Evolutionary conservation across 2,797 vertebrate species (phyloP).

Genomic region (Scolopax rusticola): DNA sequence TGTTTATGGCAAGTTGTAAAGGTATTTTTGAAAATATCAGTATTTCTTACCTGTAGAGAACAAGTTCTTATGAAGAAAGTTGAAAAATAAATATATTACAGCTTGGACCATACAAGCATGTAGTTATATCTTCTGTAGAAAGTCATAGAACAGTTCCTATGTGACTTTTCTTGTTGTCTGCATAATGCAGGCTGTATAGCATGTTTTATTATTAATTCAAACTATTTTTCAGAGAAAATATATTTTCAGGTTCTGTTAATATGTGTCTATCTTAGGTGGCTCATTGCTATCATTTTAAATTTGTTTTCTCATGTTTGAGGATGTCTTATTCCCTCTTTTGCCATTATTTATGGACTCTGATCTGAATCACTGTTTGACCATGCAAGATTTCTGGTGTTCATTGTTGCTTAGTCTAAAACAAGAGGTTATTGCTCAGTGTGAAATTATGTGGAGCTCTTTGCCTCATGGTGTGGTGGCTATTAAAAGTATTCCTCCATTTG

Average conservation of each 20-base stretch:
- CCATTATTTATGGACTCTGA: not conserved
- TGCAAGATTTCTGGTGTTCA: fast-evolving
- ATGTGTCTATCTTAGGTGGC: not conserved
- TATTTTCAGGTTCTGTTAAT: not conserved
- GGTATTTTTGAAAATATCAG: not conserved
- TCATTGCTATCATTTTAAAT: not conserved
- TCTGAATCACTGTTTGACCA: not conserved
- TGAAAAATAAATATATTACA: not conserved
- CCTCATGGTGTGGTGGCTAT: not conserved
- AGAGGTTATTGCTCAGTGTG: not conserved
- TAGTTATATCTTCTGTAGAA: not conserved
- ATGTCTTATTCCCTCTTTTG: not conserved
- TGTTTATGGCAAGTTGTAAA: not conserved
- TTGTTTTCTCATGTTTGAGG: not conserved
- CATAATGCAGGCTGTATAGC: not conserved
- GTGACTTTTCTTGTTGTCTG: not conserved
- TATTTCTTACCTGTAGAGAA: not conserved
- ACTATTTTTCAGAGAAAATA: not conserved
- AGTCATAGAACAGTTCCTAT: not conserved
- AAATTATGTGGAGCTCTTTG: not conserved
- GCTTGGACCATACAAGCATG: not conserved
- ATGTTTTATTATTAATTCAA: not conserved
- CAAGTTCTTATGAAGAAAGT: not conserved
- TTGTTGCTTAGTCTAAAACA: not conserved
- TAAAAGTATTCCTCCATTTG: not conserved